Conservation (phyloP, 2,797 vertebrate genomes). For the Coregonus ussuriensis region DNA sequence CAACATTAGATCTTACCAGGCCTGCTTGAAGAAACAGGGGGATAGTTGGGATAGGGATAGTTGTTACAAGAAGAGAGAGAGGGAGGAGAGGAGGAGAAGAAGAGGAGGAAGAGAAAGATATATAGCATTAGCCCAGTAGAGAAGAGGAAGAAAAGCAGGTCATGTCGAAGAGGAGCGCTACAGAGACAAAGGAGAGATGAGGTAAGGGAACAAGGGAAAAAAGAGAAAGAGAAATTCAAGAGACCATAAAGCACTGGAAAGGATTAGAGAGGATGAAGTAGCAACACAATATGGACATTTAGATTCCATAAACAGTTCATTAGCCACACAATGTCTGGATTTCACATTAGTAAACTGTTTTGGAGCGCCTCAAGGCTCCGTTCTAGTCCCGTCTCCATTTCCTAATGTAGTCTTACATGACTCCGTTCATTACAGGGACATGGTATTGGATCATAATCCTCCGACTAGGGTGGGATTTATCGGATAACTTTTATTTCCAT, state of each 20-base stretch:
- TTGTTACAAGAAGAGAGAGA: background rate
- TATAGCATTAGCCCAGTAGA: background rate
- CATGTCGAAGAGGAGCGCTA: conserved; percentile 16
- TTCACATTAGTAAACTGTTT: conserved; percentile 46
- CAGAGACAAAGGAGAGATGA: background rate
- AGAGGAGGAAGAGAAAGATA: conserved; percentile 20
- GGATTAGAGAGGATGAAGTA: conserved; percentile 25
- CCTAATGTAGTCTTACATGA: background rate
- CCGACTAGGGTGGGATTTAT: conserved; percentile 13
- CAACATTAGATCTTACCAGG: conserved; percentile 1
- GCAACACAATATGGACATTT: conserved; percentile 46
- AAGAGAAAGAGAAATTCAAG: background rate
- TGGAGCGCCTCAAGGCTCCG: conserved; percentile 21
- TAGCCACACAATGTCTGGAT: conserved; percentile 49
- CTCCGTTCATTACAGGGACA: background rate
- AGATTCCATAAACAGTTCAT: conserved; percentile 59
- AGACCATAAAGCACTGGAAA: conserved; percentile 12
- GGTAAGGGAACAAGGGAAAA: background rate
- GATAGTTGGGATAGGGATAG: background rate
- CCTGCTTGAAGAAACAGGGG: background rate
- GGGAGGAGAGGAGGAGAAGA: background rate
- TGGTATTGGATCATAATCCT: background rate
- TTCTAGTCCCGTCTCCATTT: background rate
- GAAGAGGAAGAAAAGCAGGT: conserved; percentile 12
- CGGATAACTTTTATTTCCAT: conserved; percentile 34